A percentile compares a stretch with the other conserved stretches of the same genome.
Conservation (phyloP, 2,113 vertebrate species). For the Onychostruthus taczanowskii region DNA sequence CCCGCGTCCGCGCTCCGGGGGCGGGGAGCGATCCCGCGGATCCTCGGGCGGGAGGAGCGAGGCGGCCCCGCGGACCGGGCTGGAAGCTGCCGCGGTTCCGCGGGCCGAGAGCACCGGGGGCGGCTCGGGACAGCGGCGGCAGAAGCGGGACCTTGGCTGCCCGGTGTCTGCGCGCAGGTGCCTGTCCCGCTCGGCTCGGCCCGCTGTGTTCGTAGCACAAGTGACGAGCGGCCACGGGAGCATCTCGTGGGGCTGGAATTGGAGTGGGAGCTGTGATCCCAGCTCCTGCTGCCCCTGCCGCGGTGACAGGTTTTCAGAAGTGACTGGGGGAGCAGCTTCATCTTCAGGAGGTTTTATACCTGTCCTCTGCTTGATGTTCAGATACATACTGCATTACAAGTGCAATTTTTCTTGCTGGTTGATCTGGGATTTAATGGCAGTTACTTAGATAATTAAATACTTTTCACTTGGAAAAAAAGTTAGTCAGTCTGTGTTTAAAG, state of each 20-base stretch:
- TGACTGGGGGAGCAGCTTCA: accelerated
- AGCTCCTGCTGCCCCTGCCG: no score
- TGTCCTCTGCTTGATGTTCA: neutral
- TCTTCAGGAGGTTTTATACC: neutral
- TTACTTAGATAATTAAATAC: neutral
- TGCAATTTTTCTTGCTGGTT: accelerated
- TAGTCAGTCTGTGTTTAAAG: neutral
- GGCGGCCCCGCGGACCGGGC: no score
- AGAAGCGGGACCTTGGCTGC: accelerated
- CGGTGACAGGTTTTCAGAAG: neutral
- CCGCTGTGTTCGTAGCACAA: accelerated
- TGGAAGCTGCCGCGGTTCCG: neutral
- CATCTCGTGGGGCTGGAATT: accelerated
- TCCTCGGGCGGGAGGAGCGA: neutral
- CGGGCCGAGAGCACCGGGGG: accelerated
- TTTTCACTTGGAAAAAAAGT: neutral
- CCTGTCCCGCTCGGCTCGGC: accelerated
- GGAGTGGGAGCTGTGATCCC: no score
- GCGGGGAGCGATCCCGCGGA: neutral
- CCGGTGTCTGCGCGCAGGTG: accelerated
- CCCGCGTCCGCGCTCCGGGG: neutral
- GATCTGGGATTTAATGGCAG: no score
- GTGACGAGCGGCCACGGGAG: accelerated
- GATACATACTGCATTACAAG: accelerated
- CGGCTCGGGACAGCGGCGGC: accelerated